Conservation (phyloP, 2,797 vertebrate genomes). For the Bufotes viridis region DNA sequence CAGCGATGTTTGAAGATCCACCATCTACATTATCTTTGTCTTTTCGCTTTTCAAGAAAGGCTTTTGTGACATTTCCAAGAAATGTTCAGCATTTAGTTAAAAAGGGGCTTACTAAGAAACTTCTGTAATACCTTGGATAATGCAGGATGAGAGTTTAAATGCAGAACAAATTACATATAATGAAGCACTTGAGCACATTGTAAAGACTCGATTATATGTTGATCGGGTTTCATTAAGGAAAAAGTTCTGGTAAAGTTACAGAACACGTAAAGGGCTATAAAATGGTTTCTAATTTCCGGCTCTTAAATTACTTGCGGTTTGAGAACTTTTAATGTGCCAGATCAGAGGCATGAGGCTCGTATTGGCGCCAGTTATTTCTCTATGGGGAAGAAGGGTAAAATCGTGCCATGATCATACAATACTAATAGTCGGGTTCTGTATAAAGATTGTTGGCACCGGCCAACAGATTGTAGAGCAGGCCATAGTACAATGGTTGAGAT, state of each 20-base stretch:
- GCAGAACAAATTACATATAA: conserved; percentile 49
- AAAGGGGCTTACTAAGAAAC: background rate
- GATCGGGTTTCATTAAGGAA: conserved; percentile 46
- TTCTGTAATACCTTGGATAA: conserved; percentile 41
- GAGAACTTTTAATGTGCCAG: background rate
- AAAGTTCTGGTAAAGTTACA: conserved; percentile 41
- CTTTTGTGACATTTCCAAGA: background rate
- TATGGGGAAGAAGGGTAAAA: background rate
- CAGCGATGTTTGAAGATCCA: background rate
- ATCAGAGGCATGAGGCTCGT: background rate
- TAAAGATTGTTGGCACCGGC: background rate
- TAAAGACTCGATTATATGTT: conserved; percentile 39
- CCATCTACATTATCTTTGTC: background rate
- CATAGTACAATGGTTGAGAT: background rate
- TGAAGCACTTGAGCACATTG: conserved; percentile 34
- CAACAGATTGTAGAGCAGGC: background rate
- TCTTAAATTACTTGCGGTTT: conserved; percentile 8
- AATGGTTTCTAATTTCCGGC: background rate
- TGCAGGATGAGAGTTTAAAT: conserved; percentile 28
- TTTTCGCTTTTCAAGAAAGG: background rate
- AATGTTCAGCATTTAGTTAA: background rate
- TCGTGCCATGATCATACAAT: too few relatives aligned
- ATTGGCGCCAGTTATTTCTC: background rate
- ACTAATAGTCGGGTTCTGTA: background rate
- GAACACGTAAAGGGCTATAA: conserved; percentile 31